Percentiles rank a stretch among this genome's conserved stretches.
These are phyloP conservation scores for Myzus persicae DNA, from an alignment of 1,140 invertebrate species.

Conservation along the genomic window DNA sequence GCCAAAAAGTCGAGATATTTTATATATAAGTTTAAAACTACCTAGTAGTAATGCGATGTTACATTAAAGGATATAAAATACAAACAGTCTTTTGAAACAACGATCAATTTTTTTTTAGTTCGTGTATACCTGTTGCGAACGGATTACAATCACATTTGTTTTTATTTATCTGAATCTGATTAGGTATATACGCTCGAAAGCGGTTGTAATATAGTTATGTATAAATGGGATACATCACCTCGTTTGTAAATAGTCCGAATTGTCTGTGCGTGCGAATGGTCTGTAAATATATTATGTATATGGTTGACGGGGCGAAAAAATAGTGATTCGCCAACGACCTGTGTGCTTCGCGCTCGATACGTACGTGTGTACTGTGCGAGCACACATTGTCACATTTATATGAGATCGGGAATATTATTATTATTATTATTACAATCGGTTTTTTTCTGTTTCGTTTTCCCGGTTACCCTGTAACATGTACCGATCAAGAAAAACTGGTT, in stretches of 20 bases:
- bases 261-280: neutral
- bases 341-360: neutral
- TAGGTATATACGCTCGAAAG: no score
- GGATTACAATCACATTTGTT: no score
- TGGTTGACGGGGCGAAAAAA: neutral
- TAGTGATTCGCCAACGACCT: neutral
- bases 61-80: no score
- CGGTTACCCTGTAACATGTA: neutral
- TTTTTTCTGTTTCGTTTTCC: neutral
- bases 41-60: no score
- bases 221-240: neutral
- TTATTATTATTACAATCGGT: neutral
- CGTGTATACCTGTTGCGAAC: no score
- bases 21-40: no score
- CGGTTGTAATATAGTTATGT: no score
- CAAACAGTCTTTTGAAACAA: no score
- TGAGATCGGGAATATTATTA: neutral
- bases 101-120: no score
- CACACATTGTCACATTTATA: neutral
- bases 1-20: no score
- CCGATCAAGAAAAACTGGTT: constrained; percentile 44
- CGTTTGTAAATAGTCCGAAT: neutral
- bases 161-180: no score
- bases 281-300: neutral
- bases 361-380: neutral